phyloP scores from a whole-genome alignment of 2,797 vertebrate genomes.

The Helicolenus hilgendorfi region DNA sequence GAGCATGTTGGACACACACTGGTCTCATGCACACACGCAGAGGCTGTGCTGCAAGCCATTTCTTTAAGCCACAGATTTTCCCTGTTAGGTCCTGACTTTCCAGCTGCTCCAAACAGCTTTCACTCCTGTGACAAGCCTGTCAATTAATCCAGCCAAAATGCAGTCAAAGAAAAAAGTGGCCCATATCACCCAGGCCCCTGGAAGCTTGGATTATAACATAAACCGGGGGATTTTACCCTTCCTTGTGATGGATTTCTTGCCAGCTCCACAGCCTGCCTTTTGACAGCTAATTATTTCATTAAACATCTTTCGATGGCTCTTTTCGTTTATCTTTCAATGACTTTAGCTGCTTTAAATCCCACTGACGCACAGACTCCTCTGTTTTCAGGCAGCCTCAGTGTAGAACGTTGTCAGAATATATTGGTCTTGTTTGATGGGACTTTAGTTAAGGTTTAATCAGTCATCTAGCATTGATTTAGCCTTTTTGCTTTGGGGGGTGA shows the following conservation, averaged over 20 bases:
- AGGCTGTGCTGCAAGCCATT: slow-evolving; percentile 33
- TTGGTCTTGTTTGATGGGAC: slow-evolving; percentile 37
- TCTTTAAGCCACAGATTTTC: slow-evolving; percentile 63
- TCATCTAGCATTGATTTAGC: slow-evolving; percentile 44
- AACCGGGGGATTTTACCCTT: slow-evolving; percentile 76
- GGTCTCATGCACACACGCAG: neutral
- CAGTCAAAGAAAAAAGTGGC: slow-evolving; percentile 59
- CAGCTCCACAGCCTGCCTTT: slow-evolving; percentile 65
- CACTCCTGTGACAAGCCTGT: slow-evolving; percentile 66
- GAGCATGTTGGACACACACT: neutral
- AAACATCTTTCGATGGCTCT: slow-evolving; percentile 70
- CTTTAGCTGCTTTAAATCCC: slow-evolving; percentile 64
- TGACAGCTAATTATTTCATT: slow-evolving; percentile 87
- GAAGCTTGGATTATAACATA: slow-evolving; percentile 79
- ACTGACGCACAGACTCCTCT: slow-evolving; percentile 34
- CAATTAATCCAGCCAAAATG: slow-evolving; percentile 75
- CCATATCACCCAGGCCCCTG: slow-evolving; percentile 61
- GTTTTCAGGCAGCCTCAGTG: slow-evolving; percentile 38
- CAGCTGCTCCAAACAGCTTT: slow-evolving; percentile 65
- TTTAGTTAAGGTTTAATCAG: slow-evolving; percentile 54
- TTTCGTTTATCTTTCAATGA: slow-evolving; percentile 74
- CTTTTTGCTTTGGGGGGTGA: neutral
- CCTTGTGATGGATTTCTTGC: slow-evolving; percentile 75
- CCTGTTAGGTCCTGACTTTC: slow-evolving; percentile 57
- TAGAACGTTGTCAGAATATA: slow-evolving; percentile 34